Base-by-base conservation (phyloP, 1,140 invertebrate genomes). In the Heliconius nattereri region DNA sequence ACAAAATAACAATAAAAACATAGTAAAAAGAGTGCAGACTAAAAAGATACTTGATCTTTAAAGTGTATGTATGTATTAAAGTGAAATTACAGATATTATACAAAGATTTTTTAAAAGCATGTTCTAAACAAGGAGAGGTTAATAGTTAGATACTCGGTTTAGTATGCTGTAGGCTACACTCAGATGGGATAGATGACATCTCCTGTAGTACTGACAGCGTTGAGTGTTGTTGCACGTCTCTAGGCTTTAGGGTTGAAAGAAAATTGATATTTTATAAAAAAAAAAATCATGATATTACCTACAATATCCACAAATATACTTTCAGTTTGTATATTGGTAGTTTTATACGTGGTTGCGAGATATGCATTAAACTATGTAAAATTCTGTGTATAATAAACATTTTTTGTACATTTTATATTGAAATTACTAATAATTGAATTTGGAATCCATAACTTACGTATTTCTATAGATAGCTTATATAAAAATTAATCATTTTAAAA, bases 111-210 rank as follows among this genome's bases (percentile, higher is more conserved):
- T 66, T 66, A 66, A 66, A 66, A 66, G 60, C 60, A 66, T 66
- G 60, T 66, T 66, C 37, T 76, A 37, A 71, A 37, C 74, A 37
- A 66, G 74, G 29, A 37, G 60, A 76, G 45, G 75, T 70, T 76
- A 76, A 76, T 71, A 71, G 75, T 66, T 32, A 26, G 75, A 76
- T 76, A 76, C 75, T 54, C 73, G 26, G 74, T 26, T 75, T 29
- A 75, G 74, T 54, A 76, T 70, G 70, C 74, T 66, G 74, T 76
- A 73, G 73, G 71, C 71, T 32, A 76, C 73, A 73, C 75, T 80
- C 71, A 73, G 71, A 75, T 80, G 79, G 75, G 79, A 80, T 71
- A 70, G 79, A 80, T 80, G 78, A 80, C 75, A 80, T 80, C 79
- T 80, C 75, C 66, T 76, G 71, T 75, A 73, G 71, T 60, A 71